Base-by-base conservation (phyloP, 2,113 vertebrate species). In the Callaeas wilsoni region DNA sequence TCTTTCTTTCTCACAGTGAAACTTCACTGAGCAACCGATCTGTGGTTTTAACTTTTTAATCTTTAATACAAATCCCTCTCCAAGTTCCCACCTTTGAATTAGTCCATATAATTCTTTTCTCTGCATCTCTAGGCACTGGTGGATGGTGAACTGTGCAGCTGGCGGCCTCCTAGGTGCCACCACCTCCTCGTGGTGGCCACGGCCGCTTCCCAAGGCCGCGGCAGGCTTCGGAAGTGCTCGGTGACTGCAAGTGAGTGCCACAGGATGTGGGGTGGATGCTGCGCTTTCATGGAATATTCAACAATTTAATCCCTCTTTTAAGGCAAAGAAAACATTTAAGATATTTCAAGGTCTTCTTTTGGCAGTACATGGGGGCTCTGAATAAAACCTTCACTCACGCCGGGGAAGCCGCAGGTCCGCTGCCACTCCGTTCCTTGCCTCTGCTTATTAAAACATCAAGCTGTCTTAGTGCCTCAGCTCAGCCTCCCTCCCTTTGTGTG, bases 371-470 rank as follows among this genome's bases (percentile, higher is more conserved):
- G 41, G 82, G 62, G 88, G 88, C 82, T 94, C 33, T 96, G 95
- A 96, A 96, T 96, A 63, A 94, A 97, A 93, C 95, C 82, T 96
- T 95, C 94, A 93, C 81, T 97, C 90, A 96, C 17, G 27, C 89
- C 37, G 13, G 32, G 79, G 23, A 74, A 63, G 93, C 93, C 52
- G 87, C 90, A 74, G 92, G 91, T 78, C 89, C 1, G n/a, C 95
- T 96, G 95, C 91, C 91, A 42, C 64, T 90, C 84, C 63, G 9
- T 77, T 95, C 75, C 94, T 84, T 86, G 89, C 93, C 79, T 79
- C 81, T 37, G 90, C 87, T 97, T 96, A 96, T 97, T 97, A 95
- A 96, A 96, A 96, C 95, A 96, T 96, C 95, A 97, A 94, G 83
- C 85, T 97, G 96, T 96, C 94, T 90, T 55, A 39, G 71, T 50